phyloP scores from a whole-genome alignment of 1,140 invertebrate species.

The Euschistus heros region DNA sequence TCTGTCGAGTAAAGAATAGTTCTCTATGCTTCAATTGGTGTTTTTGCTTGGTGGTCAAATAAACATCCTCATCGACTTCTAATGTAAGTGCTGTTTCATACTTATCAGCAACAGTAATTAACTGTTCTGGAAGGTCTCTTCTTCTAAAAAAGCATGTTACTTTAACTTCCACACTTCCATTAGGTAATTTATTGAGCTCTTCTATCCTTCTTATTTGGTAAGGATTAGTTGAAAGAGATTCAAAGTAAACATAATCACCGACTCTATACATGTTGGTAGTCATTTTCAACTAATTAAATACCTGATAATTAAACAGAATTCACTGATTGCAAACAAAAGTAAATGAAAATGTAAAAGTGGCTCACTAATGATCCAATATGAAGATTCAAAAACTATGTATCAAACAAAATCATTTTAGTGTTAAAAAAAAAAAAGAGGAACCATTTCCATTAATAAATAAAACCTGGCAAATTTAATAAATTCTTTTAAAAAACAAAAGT shows the following conservation, averaged over 20 bases:
- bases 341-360: too few relatives aligned
- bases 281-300: too few relatives aligned
- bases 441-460: too few relatives aligned
- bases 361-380: too few relatives aligned
- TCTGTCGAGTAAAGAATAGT: conserved; percentile 93
- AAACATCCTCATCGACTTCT: conserved; percentile 21
- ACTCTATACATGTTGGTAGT: too few relatives aligned
- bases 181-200: conserved; percentile 89
- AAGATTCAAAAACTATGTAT: too few relatives aligned
- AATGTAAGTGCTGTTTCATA: conserved; percentile 56
- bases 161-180: conserved; percentile 97
- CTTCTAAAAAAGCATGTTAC: conserved; percentile 98
- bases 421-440: too few relatives aligned
- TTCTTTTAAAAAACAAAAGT: too few relatives aligned
- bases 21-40: conserved; percentile 96
- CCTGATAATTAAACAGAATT: too few relatives aligned
- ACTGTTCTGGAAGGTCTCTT: conserved; percentile 83
- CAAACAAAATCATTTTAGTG: too few relatives aligned
- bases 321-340: too few relatives aligned
- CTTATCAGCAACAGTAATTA: conserved; percentile 94
- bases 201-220: conserved; percentile 98
- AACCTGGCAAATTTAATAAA: too few relatives aligned
- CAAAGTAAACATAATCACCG: conserved; percentile 95
- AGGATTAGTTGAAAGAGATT: conserved; percentile 88
- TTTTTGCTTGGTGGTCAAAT: conserved; percentile 56